These are phyloP conservation scores for Pedicia rivosa DNA, from an alignment of 2,888 invertebrate genomes.

Conservation along the genomic window DNA sequence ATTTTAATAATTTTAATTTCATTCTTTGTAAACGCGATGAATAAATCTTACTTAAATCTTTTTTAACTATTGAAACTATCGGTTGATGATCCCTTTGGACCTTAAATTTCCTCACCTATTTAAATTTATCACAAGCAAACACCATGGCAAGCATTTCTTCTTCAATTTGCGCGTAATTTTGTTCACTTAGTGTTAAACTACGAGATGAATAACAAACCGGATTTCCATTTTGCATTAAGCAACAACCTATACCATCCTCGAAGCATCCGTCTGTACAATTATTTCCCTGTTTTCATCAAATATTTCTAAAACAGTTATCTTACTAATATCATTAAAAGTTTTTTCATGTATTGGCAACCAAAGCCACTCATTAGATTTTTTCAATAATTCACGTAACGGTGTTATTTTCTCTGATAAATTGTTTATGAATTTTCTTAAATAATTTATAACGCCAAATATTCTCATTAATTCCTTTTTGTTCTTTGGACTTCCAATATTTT, in stretches of 20 bases:
- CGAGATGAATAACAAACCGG: slow-evolving; percentile 15
- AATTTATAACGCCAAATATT: slow-evolving; percentile 14
- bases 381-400: slow-evolving; percentile 13
- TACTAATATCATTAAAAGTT: background rate
- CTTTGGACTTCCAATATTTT: slow-evolving; percentile 9
- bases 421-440: slow-evolving; percentile 13
- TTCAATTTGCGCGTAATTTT: slow-evolving; percentile 10
- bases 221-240: slow-evolving; percentile 7
- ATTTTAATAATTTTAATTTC: slow-evolving; percentile 6
- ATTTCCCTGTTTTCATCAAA: slow-evolving; percentile 9
- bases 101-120: slow-evolving; percentile 12
- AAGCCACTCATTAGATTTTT: slow-evolving; percentile 11
- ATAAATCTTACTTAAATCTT: slow-evolving; percentile 10
- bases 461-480: slow-evolving; percentile 12
- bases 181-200: slow-evolving; percentile 14
- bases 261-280: slow-evolving; percentile 10
- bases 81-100: slow-evolving; percentile 15
- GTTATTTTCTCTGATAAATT: slow-evolving; percentile 12
- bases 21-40: slow-evolving; percentile 11
- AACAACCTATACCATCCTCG: slow-evolving; percentile 8
- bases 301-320: background rate
- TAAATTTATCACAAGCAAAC: slow-evolving; percentile 8
- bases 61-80: slow-evolving; percentile 11
- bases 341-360: slow-evolving; percentile 7
- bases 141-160: slow-evolving; percentile 10